phyloP scores from a whole-genome alignment of 2,113 vertebrate genomes.

The Charina bottae region DNA sequence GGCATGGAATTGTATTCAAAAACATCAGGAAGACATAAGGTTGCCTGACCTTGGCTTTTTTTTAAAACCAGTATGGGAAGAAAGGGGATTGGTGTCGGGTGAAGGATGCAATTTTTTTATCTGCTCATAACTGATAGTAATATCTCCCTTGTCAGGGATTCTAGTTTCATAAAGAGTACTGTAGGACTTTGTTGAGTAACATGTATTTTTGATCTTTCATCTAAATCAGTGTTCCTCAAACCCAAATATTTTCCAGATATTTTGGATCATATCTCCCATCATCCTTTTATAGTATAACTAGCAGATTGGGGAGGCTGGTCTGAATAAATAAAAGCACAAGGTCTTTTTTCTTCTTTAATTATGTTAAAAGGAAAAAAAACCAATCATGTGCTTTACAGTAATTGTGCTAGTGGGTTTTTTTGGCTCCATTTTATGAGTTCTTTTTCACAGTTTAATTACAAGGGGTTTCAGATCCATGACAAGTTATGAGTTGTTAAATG shows the following conservation, averaged over 20 bases:
- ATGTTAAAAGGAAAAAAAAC: slow-evolving; percentile 11
- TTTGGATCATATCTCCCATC: background rate
- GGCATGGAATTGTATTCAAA: background rate
- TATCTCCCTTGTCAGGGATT: background rate
- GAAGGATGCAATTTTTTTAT: background rate
- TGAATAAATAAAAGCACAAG: background rate
- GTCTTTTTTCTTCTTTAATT: background rate
- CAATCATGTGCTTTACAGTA: slow-evolving; percentile 27
- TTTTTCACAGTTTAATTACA: slow-evolving; percentile 58
- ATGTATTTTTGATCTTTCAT: background rate
- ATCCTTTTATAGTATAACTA: background rate
- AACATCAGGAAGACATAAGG: background rate
- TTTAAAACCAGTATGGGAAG: background rate
- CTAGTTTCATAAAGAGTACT: background rate
- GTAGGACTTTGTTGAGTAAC: background rate
- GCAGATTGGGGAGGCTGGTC: background rate
- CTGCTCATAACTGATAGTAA: background rate
- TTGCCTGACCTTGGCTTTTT: background rate
- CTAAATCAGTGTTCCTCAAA: background rate
- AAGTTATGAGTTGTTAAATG: slow-evolving; percentile 44
- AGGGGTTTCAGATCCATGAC: slow-evolving; percentile 40
- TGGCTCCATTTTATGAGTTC: slow-evolving; percentile 45
- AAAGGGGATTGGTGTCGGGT: background rate
- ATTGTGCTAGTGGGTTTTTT: slow-evolving; percentile 36
- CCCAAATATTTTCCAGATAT: background rate